These are phyloP conservation scores for Cheilinus undulatus DNA, from an alignment of 2,113 vertebrate genomes.

Conservation along the genomic window DNA sequence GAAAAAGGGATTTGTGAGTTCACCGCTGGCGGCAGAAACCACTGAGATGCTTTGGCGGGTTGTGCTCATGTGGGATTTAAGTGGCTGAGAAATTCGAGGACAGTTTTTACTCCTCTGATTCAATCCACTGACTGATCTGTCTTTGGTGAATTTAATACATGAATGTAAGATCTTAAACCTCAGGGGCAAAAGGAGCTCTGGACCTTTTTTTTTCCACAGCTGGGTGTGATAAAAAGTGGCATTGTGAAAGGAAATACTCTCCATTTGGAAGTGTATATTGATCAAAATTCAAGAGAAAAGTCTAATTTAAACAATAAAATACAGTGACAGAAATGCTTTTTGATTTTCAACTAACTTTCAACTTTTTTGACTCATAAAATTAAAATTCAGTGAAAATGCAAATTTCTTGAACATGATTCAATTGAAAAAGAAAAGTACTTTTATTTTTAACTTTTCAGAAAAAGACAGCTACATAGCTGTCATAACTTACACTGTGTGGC, in stretches of 20 bases:
- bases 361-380: too few species aligned
- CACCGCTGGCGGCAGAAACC: slow-evolving; percentile 61
- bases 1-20: slow-evolving; percentile 74
- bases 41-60: slow-evolving; percentile 66
- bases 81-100: slow-evolving; percentile 70
- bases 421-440: too few species aligned
- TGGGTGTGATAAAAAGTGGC: slow-evolving; percentile 57
- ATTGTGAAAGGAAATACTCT: slow-evolving; percentile 29
- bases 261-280: too few species aligned
- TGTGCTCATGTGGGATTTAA: slow-evolving; percentile 76
- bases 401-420: too few species aligned
- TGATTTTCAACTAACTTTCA: too few species aligned
- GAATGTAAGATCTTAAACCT: slow-evolving; percentile 66
- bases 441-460: too few species aligned
- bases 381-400: too few species aligned
- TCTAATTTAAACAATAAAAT: too few species aligned
- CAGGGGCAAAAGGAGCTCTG: slow-evolving; percentile 34
- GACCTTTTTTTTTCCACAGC: slow-evolving; percentile 51
- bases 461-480: too few species aligned
- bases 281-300: too few species aligned
- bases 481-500: too few species aligned
- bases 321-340: too few species aligned
- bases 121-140: slow-evolving; percentile 74
- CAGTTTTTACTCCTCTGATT: slow-evolving; percentile 66
- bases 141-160: slow-evolving; percentile 73